These are phyloP conservation scores for Characodon lateralis DNA, from an alignment of 2,797 vertebrate species.

Conservation along the genomic window DNA sequence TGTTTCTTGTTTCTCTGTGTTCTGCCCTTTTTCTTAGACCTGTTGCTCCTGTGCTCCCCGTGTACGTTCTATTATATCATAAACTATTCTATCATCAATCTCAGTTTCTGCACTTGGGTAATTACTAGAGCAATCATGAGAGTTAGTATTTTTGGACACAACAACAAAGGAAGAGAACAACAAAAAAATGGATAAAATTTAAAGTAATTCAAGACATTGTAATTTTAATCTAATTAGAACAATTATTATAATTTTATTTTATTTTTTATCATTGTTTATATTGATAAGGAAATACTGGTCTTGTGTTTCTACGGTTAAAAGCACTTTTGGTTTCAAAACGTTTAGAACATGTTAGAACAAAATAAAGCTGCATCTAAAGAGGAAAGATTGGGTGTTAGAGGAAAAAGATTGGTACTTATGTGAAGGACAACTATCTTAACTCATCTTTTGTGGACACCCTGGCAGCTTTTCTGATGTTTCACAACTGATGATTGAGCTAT, in stretches of 20 bases:
- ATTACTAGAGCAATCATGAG: too few species aligned
- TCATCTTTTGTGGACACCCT: constrained; percentile 25
- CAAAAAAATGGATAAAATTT: not conserved
- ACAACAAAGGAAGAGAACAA: not conserved
- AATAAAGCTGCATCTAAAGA: not conserved
- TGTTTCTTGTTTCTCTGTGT: too few species aligned
- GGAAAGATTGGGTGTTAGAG: not conserved
- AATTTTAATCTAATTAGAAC: not conserved
- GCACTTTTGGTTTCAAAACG: not conserved
- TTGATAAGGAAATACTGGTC: not conserved
- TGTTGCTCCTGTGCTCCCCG: too few species aligned
- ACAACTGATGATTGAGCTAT: constrained; percentile 32
- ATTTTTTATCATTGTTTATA: not conserved
- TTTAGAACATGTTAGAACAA: not conserved
- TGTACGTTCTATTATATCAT: too few species aligned
- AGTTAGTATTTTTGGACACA: not conserved
- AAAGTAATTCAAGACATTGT: not conserved
- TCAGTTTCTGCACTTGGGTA: too few species aligned
- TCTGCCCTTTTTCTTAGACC: too few species aligned
- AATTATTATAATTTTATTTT: not conserved
- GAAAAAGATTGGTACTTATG: not conserved
- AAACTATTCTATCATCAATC: too few species aligned
- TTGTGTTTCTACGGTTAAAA: constrained; percentile 6
- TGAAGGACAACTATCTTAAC: constrained; percentile 1
- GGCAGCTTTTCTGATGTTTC: constrained; percentile 23